These are phyloP conservation scores for Aporophyla lueneburgensis DNA, from an alignment of 2,888 invertebrate genomes.

Conservation along the genomic window DNA sequence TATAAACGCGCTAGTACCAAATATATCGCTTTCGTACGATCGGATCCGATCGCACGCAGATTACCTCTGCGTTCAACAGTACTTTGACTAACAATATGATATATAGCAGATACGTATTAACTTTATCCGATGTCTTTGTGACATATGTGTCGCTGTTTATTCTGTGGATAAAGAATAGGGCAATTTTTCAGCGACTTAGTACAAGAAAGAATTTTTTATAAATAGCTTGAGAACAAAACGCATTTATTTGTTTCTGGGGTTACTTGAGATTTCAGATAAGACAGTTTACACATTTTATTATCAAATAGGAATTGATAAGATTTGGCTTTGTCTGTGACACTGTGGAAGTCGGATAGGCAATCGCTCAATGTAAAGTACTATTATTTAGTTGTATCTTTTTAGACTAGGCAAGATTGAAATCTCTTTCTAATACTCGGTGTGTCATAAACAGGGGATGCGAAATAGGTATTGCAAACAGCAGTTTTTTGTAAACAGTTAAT, in stretches of 20 bases:
- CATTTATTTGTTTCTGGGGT: constrained; percentile 23
- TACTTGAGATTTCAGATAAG: not conserved
- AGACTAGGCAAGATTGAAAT: no score
- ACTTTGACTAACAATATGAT: constrained; percentile 48
- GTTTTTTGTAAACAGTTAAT: no score
- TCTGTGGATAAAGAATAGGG: constrained; percentile 8
- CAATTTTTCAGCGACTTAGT: constrained; percentile 23
- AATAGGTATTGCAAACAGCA: no score
- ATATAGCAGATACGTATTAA: constrained; percentile 33
- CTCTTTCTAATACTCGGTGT: no score
- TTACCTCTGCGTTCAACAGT: constrained; percentile 17
- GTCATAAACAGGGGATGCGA: no score
- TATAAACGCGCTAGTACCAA: constrained; percentile 19
- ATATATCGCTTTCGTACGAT: constrained; percentile 40
- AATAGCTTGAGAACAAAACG: constrained; percentile 12
- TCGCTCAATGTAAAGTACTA: no score
- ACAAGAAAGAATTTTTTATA: not conserved
- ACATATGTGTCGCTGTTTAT: constrained; percentile 33
- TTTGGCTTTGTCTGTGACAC: not conserved
- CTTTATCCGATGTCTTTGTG: constrained; percentile 37
- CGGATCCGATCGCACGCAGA: constrained; percentile 32
- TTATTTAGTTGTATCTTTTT: no score
- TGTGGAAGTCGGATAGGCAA: no score
- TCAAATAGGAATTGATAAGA: not conserved
- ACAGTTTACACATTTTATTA: not conserved